Evolutionary conservation across 1,140 invertebrate species (phyloP).

Genomic region (Achroia grisella): DNA sequence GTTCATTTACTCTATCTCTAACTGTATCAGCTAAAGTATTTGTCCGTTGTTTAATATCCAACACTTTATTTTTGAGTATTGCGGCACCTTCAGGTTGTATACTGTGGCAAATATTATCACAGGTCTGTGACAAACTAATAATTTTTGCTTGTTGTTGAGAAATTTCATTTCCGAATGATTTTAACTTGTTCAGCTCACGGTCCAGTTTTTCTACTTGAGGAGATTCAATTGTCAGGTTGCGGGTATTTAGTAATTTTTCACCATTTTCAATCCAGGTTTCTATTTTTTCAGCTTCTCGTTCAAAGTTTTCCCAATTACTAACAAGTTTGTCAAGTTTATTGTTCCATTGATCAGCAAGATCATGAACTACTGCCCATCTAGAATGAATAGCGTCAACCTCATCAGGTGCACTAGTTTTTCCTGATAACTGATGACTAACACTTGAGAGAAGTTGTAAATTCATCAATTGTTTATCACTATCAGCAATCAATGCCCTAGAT

Average conservation of each 20-base stretch:
- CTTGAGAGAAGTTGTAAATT: conserved; percentile 81
- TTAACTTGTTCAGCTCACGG: conserved; percentile 80
- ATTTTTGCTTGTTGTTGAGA: conserved; percentile 87
- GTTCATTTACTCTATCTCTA: conserved; percentile 82
- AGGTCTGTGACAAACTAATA: conserved; percentile 84
- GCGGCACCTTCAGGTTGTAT: conserved; percentile 84
- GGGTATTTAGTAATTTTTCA: conserved; percentile 75
- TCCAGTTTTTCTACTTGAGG: conserved; percentile 83
- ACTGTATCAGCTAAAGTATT: conserved; percentile 82
- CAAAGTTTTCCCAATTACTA: conserved; percentile 86
- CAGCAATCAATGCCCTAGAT: conserved; percentile 80
- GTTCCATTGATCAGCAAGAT: conserved; percentile 81
- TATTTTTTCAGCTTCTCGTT: conserved; percentile 80
- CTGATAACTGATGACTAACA: conserved; percentile 82
- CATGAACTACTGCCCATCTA: conserved; percentile 84
- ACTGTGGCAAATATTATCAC: conserved; percentile 84
- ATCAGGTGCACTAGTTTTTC: conserved; percentile 82
- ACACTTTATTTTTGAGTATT: conserved; percentile 80
- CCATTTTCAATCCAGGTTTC: conserved; percentile 82
- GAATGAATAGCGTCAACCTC: conserved; percentile 88
- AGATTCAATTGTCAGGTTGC: conserved; percentile 76
- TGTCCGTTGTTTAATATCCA: conserved; percentile 82
- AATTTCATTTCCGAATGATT: conserved; percentile 86
- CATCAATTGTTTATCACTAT: conserved; percentile 84
- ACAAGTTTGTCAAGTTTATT: conserved; percentile 87